Percentiles rank a stretch among this genome's conserved stretches.
Evolutionary conservation across 2,797 vertebrate species (phyloP).

Genomic region (Kryptopterus vitreolus): DNA sequence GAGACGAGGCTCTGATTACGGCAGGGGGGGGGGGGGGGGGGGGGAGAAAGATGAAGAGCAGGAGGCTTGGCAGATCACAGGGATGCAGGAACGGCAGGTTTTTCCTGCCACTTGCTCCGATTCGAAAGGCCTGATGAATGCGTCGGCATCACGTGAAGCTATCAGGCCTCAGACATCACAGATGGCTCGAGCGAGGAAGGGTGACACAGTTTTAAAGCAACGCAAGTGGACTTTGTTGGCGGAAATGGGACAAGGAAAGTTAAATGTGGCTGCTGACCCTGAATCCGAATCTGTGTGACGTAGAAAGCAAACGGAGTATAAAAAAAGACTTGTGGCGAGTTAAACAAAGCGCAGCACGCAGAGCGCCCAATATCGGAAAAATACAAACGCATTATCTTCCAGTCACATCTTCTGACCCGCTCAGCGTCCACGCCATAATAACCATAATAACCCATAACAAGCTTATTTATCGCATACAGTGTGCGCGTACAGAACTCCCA

Average conservation of each 20-base stretch:
- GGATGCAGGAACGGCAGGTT: constrained; percentile 17
- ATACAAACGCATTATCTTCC: constrained; percentile 8
- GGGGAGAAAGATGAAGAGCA: constrained; percentile 1
- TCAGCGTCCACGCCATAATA: constrained; percentile 31
- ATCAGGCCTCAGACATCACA: constrained; percentile 49
- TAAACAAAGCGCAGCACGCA: constrained; percentile 16
- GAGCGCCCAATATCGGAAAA: constrained; percentile 8
- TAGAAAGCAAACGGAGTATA: constrained; percentile 28
- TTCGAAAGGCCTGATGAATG: constrained; percentile 10
- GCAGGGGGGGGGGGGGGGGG: constrained; percentile 1
- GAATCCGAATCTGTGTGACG: constrained; percentile 34
- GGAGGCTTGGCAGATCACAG: constrained; percentile 2
- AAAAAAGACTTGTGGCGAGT: neutral
- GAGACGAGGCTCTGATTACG: constrained; percentile 49
- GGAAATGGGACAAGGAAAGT: constrained; percentile 18
- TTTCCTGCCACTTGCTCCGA: constrained; percentile 20
- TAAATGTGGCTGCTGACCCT: constrained; percentile 24
- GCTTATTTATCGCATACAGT: constrained; percentile 12
- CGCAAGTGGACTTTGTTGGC: constrained; percentile 35
- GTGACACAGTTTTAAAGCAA: constrained; percentile 30
- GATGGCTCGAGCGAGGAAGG: constrained; percentile 48
- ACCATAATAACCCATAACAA: constrained; percentile 44
- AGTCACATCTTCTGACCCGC: constrained; percentile 21
- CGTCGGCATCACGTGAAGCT: constrained; percentile 27
- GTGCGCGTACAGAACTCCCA: constrained; percentile 2